A percentile compares a stretch with the other conserved stretches of the same genome.
Conservation (phyloP, 2,113 vertebrate genomes). For the Leucoraja erinaceus region DNA sequence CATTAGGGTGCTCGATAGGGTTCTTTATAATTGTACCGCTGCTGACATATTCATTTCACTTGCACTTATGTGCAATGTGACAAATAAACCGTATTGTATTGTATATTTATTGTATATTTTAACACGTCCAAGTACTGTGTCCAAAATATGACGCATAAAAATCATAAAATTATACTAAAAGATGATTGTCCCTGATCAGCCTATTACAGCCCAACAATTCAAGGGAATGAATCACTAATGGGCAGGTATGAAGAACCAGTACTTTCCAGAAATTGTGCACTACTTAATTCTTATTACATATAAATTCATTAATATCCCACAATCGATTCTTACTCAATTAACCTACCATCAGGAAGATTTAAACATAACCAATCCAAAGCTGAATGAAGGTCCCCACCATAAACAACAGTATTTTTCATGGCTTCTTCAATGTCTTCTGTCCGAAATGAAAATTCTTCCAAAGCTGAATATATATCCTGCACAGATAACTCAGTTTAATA, state of each 20-base stretch:
- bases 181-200: not conserved
- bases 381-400: conserved; percentile 91
- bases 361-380: conserved; percentile 97
- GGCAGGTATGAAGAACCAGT: not conserved
- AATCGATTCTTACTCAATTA: not conserved
- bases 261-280: not conserved
- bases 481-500: not conserved
- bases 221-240: not conserved
- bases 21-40: too few species aligned
- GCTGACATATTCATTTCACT: too few species aligned
- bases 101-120: too few species aligned
- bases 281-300: not conserved
- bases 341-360: conserved; percentile 83
- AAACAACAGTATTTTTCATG: conserved; percentile 86
- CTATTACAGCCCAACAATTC: not conserved
- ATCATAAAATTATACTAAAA: not conserved
- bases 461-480: conserved; percentile 87
- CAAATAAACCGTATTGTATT: too few species aligned
- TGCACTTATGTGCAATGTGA: too few species aligned
- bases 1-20: too few species aligned
- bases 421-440: conserved; percentile 91
- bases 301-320: not conserved
- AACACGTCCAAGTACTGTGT: too few species aligned
- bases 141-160: too few species aligned
- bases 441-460: conserved; percentile 84